Percentiles rank a stretch among this genome's conserved stretches.
These are phyloP conservation scores for Nasonia oneida DNA, from an alignment of 2,888 invertebrate species.

Conservation along the genomic window DNA sequence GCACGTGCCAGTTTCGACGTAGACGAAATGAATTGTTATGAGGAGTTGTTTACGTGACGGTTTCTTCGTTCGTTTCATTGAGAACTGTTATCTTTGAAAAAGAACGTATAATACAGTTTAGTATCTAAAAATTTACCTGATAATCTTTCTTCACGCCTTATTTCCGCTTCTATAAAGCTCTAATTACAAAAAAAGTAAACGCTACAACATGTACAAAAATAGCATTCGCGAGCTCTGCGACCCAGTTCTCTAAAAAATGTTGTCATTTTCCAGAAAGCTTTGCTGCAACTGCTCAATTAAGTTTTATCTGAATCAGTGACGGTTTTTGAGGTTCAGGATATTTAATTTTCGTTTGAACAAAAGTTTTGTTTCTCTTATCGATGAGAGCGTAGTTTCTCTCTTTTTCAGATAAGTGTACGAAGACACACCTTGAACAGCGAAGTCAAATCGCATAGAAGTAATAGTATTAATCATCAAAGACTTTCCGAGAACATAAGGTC, in stretches of 20 bases:
- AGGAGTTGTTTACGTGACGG: slow-evolving; percentile 40
- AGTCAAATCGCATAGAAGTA: too few relatives aligned
- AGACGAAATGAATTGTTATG: slow-evolving; percentile 34
- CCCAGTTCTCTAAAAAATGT: slow-evolving; percentile 20
- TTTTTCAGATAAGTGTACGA: background rate
- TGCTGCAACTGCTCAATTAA: background rate
- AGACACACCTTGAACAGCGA: too few relatives aligned
- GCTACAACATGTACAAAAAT: background rate
- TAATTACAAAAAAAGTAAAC: too few relatives aligned
- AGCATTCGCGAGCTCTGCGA: slow-evolving; percentile 19
- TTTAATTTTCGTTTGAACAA: too few relatives aligned
- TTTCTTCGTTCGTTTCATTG: slow-evolving; percentile 24
- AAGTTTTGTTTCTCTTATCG: background rate
- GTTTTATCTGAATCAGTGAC: background rate
- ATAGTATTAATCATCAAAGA: too few relatives aligned
- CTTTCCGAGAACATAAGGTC: too few relatives aligned
- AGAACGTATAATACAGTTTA: background rate
- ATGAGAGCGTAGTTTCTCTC: background rate
- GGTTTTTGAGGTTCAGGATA: too few relatives aligned
- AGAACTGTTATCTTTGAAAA: background rate
- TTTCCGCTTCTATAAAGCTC: too few relatives aligned
- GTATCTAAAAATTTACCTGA: background rate
- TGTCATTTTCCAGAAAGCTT: slow-evolving; percentile 25
- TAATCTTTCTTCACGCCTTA: too few relatives aligned
- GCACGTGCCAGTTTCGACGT: slow-evolving; percentile 35